Conservation (phyloP, 2,113 vertebrate species). For the Cephalopterus ornatus region DNA sequence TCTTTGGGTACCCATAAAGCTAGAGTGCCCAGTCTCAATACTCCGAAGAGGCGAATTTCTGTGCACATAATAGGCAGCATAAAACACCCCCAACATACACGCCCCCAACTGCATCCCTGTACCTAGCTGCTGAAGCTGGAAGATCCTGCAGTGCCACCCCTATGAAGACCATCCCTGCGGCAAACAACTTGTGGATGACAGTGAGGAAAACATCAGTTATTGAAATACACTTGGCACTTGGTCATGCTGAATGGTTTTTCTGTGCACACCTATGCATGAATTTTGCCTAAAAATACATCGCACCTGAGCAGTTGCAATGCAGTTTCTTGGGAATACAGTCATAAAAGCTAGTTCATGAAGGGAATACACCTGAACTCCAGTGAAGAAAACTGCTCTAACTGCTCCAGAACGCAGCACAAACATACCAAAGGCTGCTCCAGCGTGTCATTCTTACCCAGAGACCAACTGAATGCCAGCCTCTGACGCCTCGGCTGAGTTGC, state of each 20-base stretch:
- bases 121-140: not conserved
- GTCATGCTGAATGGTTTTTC: not conserved
- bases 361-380: not conserved
- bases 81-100: not conserved
- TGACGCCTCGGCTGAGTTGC: slow-evolving; percentile 74
- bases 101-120: rapidly evolving
- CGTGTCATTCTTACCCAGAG: slow-evolving; percentile 82
- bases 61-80: not conserved
- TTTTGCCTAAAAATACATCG: not conserved
- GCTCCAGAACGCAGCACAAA: not conserved
- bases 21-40: not conserved
- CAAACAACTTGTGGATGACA: not conserved
- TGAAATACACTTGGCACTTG: not conserved
- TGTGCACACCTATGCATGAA: not conserved
- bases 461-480: slow-evolving; percentile 84
- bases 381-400: not conserved
- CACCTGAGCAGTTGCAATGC: not conserved
- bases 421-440: not conserved
- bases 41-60: not conserved
- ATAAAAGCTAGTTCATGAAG: not conserved
- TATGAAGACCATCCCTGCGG: not conserved
- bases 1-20: not conserved
- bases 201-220: not conserved
- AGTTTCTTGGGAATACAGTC: not conserved
- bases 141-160: not conserved